phyloP scores from a whole-genome alignment of 2,888 invertebrate species.

The Pseudococcus jackbeardsleyi region DNA sequence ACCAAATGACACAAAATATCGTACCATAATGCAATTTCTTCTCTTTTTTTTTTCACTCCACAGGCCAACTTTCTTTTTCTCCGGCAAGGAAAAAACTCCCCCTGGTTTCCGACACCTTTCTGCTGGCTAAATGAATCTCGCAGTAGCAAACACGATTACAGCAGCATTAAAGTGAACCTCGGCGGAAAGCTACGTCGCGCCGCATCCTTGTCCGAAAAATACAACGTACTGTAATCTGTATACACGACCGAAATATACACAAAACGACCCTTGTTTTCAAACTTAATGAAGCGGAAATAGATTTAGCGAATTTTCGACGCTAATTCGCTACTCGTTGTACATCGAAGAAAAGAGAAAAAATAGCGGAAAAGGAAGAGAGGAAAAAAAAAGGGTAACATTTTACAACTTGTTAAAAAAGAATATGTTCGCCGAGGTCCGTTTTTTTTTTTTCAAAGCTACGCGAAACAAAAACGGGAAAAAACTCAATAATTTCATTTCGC shows the following conservation, averaged over 20 bases:
- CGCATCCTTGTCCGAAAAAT: neutral
- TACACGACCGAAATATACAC: conserved; percentile 18
- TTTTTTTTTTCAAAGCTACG: neutral
- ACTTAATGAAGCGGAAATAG: conserved; percentile 48
- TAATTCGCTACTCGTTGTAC: conserved; percentile 37
- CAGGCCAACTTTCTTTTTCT: neutral
- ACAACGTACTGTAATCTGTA: conserved; percentile 15
- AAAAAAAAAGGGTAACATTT: conserved; percentile 10
- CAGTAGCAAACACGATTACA: neutral
- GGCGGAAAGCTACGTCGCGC: neutral
- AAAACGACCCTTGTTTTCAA: conserved; percentile 45
- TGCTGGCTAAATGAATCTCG: neutral
- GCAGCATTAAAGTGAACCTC: neutral
- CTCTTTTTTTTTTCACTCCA: too few relatives aligned
- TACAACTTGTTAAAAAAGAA: conserved; percentile 50
- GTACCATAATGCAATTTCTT: neutral
- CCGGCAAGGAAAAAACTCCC: neutral
- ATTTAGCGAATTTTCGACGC: conserved; percentile 52
- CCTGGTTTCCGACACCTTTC: neutral
- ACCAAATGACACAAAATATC: conserved; percentile 14
- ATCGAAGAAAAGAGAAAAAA: neutral
- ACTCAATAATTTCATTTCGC: neutral
- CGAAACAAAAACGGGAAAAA: neutral
- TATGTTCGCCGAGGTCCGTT: conserved; percentile 2
- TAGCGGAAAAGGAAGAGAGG: neutral